Evolutionary conservation across 2,797 vertebrate genomes (phyloP).

Genomic region (Halcyon badia): DNA sequence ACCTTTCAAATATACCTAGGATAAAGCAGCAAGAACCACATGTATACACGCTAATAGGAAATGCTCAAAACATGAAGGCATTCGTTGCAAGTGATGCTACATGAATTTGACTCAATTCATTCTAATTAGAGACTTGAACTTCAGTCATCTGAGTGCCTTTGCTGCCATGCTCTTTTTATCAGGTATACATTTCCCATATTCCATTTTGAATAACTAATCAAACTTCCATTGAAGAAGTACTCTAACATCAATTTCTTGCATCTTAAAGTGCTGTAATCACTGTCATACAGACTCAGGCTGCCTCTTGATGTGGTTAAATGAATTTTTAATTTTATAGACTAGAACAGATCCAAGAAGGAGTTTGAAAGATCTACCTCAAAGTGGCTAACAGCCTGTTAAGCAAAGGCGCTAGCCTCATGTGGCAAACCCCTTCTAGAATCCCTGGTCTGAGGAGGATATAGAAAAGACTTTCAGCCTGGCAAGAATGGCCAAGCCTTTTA

Average conservation of each 20-base stretch:
- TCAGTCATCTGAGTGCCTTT: neutral
- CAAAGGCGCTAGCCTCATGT: neutral
- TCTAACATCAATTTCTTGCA: neutral
- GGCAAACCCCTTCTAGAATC: neutral
- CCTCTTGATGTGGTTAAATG: neutral
- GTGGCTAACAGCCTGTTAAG: neutral
- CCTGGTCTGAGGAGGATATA: neutral
- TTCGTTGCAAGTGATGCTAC: neutral
- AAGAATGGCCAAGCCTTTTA: neutral
- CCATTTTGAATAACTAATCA: constrained; percentile 39
- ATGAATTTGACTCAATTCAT: neutral
- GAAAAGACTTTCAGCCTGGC: neutral
- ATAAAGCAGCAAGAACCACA: neutral
- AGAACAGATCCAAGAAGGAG: neutral
- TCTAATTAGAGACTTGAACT: neutral
- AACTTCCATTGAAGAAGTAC: constrained; percentile 5
- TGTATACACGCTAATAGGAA: neutral
- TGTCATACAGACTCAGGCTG: neutral
- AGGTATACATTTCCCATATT: neutral
- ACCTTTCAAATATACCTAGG: neutral
- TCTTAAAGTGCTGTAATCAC: constrained; percentile 33
- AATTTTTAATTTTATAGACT: constrained; percentile 20
- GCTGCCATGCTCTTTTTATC: neutral
- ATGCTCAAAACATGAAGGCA: neutral
- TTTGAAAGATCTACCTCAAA: neutral